These are phyloP conservation scores for Salmo trutta DNA, from an alignment of 2,797 vertebrate species.

Conservation along the genomic window DNA sequence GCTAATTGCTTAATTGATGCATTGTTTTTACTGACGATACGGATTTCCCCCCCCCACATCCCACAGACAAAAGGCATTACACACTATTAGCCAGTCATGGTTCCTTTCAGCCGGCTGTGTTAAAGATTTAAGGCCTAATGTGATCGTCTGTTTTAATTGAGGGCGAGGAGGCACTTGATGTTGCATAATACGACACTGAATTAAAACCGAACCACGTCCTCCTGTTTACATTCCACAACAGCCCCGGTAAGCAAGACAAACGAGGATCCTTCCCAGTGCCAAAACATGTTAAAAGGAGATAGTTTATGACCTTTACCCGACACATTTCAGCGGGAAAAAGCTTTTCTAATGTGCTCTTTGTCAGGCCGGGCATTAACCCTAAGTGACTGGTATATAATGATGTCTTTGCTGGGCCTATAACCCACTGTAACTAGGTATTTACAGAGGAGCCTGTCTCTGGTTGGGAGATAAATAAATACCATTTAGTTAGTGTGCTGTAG, in stretches of 20 bases:
- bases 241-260: slow-evolving; percentile 62
- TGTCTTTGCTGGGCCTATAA: slow-evolving; percentile 42
- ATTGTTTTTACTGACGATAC: slow-evolving; percentile 83
- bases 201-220: slow-evolving; percentile 1
- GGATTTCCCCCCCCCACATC: slow-evolving; percentile 56
- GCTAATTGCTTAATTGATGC: slow-evolving; percentile 87
- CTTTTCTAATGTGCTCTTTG: slow-evolving; percentile 55
- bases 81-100: slow-evolving; percentile 77
- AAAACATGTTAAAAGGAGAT: slow-evolving; percentile 55
- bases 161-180: slow-evolving; percentile 73
- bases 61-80: slow-evolving; percentile 82
- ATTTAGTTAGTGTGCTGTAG: slow-evolving; percentile 47
- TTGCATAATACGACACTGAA: slow-evolving; percentile 60
- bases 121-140: slow-evolving; percentile 79
- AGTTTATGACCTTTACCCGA: slow-evolving; percentile 53
- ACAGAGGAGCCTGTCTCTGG: slow-evolving; percentile 40
- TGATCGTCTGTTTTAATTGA: slow-evolving; percentile 71
- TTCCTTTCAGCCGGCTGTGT: slow-evolving; percentile 73
- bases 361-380: slow-evolving; percentile 52
- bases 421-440: slow-evolving; percentile 37
- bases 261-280: slow-evolving; percentile 50
- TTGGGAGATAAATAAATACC: slow-evolving; percentile 62
- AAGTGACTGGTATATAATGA: slow-evolving; percentile 27
- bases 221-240: slow-evolving; percentile 52
- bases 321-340: slow-evolving; percentile 53